These are phyloP conservation scores for Craniophora ligustri DNA, from an alignment of 2,888 invertebrate species.

Conservation along the genomic window DNA sequence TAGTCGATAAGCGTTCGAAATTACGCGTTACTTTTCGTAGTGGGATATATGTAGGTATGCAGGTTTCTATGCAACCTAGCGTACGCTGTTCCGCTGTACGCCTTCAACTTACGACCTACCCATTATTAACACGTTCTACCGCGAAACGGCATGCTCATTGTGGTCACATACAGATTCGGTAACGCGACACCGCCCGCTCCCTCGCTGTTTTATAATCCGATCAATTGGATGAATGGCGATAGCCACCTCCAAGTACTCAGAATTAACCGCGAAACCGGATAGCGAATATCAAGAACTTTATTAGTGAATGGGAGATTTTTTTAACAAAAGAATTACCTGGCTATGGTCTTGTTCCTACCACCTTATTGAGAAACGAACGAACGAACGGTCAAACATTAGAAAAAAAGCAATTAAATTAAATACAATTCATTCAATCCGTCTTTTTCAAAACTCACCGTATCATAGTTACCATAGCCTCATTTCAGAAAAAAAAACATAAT, in stretches of 20 bases:
- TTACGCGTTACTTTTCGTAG: too few species aligned
- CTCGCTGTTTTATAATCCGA: constrained; percentile 59
- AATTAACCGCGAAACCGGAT: constrained; percentile 49
- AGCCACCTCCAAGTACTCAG: constrained; percentile 51
- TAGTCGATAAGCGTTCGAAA: too few species aligned
- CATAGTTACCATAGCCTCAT: too few species aligned
- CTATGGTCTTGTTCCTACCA: constrained; percentile 12
- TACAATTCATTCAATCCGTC: too few species aligned
- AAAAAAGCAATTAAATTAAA: too few species aligned
- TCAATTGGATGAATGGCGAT: constrained; percentile 56
- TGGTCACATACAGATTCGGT: constrained; percentile 56
- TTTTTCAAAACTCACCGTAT: too few species aligned
- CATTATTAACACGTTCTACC: constrained; percentile 79
- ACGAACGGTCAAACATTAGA: too few species aligned
- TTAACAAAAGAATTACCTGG: constrained; percentile 28
- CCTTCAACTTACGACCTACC: constrained; percentile 18
- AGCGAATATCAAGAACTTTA: constrained; percentile 44
- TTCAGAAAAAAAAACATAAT: too few species aligned
- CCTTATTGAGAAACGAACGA: background rate
- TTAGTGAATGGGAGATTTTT: constrained; percentile 48
- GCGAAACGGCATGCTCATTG: constrained; percentile 74
- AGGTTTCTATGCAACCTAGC: too few species aligned
- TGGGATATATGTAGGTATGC: too few species aligned
- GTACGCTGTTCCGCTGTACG: constrained; percentile 16
- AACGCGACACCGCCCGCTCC: constrained; percentile 64